These are phyloP conservation scores for Nothura maculosa DNA, from an alignment of 2,797 vertebrate genomes.

Conservation along the genomic window DNA sequence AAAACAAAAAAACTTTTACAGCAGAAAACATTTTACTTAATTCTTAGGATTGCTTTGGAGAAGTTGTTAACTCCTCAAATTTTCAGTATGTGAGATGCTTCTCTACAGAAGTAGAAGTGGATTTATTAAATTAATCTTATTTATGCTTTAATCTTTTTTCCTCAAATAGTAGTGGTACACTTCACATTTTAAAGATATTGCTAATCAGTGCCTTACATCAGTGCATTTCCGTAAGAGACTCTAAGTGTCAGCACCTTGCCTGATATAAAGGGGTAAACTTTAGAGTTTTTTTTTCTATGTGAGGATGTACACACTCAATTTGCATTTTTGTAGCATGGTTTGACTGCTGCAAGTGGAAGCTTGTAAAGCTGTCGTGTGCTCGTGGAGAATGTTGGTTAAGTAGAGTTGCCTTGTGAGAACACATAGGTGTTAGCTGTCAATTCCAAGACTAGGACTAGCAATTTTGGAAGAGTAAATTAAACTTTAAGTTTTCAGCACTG, in stretches of 20 bases:
- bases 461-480: constrained; percentile 31
- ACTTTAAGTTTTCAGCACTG: neutral
- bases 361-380: neutral
- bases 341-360: constrained; percentile 11
- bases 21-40: neutral
- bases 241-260: too few relatives aligned
- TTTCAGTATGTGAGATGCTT: neutral
- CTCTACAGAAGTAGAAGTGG: constrained; percentile 16
- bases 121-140: constrained; percentile 25
- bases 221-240: too few relatives aligned
- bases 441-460: constrained; percentile 34
- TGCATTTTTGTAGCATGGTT: constrained; percentile 28
- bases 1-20: neutral
- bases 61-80: neutral
- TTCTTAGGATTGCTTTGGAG: neutral
- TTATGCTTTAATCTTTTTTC: too few relatives aligned
- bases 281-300: neutral
- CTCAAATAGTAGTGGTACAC: too few relatives aligned
- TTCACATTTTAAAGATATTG: too few relatives aligned
- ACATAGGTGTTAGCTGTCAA: constrained; percentile 27
- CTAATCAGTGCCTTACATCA: too few relatives aligned
- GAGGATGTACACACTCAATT: constrained; percentile 24
- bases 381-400: neutral
- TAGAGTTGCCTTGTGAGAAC: neutral
- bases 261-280: too few relatives aligned